Base-by-base conservation (phyloP, 2,797 vertebrate genomes). In the Anolis apletophallus region DNA sequence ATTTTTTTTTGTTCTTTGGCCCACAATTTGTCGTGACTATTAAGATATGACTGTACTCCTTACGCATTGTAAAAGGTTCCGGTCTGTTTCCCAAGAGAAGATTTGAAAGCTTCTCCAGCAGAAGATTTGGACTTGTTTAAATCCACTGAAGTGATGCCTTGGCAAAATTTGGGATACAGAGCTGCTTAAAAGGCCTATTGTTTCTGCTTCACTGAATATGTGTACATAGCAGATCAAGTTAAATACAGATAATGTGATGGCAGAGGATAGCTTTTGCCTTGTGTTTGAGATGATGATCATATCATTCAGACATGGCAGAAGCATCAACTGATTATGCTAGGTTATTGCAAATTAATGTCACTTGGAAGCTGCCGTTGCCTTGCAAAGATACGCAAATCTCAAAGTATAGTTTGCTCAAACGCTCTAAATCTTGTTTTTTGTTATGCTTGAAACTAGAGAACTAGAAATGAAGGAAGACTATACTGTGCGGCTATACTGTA, bases 391-490 rank as follows among this genome's bases (percentile, higher is more conserved):
- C 52, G 16, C 64, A n/a, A 32, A 40, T 40, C 6, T 29, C 50
- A n/a, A 61, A 21, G 12, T 59, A 21, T 83, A 73, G 36, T 78
- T 19, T 10, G 54, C 34, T 79, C 55, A 73, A 21, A 7, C 3
- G 34, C 17, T 19, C 23, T 61, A 80, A 7, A 29, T 64, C 12
- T 59, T 69, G 26, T 4, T 46, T 72, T n/a, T n/a, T 46, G n/a
- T 61, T 81, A 40, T 13, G 29, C n/a, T 81, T 76, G 8, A 55
- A 23, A 46, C 17, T 82, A 34, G 19, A 6, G 61, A 34, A 5
- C 14, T 54, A 77, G 0, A 3, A 0, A 1, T 1, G 23, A 2
- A 0, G 0, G 2, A 14, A 0, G 0, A 12, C 46, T 46, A 46
- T 46, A 46, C 5, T 7, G 46, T 46, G 46, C 46, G 7, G 46